Conservation (phyloP, 2,888 invertebrate species). For the Noctua janthe region DNA sequence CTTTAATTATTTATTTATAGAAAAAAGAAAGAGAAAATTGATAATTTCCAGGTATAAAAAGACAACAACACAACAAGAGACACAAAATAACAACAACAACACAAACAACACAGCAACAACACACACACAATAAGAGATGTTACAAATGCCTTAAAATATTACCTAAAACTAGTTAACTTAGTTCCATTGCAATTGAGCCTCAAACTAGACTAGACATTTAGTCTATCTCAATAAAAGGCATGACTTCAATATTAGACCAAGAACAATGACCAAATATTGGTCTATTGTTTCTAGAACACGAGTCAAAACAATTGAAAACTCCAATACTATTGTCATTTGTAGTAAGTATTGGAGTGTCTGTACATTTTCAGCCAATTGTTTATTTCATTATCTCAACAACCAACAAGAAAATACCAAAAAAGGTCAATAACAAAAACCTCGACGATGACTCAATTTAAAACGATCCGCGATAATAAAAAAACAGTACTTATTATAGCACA, state of each 20-base stretch:
- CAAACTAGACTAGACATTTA: too few species aligned
- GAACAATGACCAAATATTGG: neutral
- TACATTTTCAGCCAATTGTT: neutral
- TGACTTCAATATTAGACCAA: neutral
- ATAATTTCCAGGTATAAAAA: too few species aligned
- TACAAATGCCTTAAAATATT: neutral
- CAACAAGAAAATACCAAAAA: constrained; percentile 27
- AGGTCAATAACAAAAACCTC: constrained; percentile 29
- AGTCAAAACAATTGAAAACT: neutral
- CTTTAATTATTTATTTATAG: neutral
- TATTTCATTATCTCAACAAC: neutral
- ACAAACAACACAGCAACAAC: too few species aligned
- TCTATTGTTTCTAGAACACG: neutral
- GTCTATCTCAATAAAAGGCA: neutral
- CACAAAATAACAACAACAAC: too few species aligned
- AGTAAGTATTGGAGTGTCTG: too few species aligned
- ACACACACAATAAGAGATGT: neutral
- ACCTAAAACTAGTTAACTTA: neutral
- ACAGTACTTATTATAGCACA: constrained; percentile 73
- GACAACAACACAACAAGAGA: too few species aligned
- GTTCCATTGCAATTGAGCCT: too few species aligned
- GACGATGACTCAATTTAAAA: constrained; percentile 52
- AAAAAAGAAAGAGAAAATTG: too few species aligned
- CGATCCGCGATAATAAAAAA: constrained; percentile 51
- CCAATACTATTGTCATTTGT: neutral